These are phyloP conservation scores for Champsocephalus esox DNA, from an alignment of 2,797 vertebrate genomes.

Conservation along the genomic window DNA sequence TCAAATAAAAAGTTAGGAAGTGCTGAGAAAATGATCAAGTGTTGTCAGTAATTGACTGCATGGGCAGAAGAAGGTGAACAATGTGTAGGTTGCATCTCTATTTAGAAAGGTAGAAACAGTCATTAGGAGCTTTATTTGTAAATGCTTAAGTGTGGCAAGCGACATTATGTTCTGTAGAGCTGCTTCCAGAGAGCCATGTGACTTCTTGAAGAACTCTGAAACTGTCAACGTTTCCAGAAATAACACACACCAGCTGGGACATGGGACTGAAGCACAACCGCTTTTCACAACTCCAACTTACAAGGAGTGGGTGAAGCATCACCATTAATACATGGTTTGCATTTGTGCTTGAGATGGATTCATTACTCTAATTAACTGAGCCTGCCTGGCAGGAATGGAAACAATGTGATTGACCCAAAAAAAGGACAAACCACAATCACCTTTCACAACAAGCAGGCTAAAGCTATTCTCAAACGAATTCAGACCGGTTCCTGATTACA, in stretches of 20 bases:
- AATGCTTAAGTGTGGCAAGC: conserved; percentile 33
- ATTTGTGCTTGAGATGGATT: conserved; percentile 61
- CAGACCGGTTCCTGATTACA: conserved; percentile 32
- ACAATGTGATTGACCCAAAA: conserved; percentile 56
- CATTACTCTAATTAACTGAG: conserved; percentile 65
- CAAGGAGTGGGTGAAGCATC: conserved; percentile 53
- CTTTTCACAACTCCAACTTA: conserved; percentile 54
- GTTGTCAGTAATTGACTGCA: neutral
- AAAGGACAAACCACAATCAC: conserved; percentile 50
- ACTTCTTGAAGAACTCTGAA: conserved; percentile 81
- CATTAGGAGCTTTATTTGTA: conserved; percentile 23
- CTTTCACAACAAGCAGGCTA: conserved; percentile 48
- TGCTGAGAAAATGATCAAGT: neutral
- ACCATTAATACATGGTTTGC: conserved; percentile 61
- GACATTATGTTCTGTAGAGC: conserved; percentile 61
- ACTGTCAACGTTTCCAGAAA: conserved; percentile 77
- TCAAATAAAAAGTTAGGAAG: neutral
- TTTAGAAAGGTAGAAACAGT: conserved; percentile 3
- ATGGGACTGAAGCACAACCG: conserved; percentile 74
- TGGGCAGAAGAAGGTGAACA: neutral
- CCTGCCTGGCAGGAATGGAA: conserved; percentile 58
- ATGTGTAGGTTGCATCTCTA: neutral
- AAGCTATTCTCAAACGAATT: conserved; percentile 35
- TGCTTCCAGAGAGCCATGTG: conserved; percentile 73
- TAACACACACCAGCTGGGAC: conserved; percentile 79